A percentile compares a stretch with the other conserved stretches of the same genome.
Conservation (phyloP, 2,113 vertebrate genomes). For the Nycticebus coucang region DNA sequence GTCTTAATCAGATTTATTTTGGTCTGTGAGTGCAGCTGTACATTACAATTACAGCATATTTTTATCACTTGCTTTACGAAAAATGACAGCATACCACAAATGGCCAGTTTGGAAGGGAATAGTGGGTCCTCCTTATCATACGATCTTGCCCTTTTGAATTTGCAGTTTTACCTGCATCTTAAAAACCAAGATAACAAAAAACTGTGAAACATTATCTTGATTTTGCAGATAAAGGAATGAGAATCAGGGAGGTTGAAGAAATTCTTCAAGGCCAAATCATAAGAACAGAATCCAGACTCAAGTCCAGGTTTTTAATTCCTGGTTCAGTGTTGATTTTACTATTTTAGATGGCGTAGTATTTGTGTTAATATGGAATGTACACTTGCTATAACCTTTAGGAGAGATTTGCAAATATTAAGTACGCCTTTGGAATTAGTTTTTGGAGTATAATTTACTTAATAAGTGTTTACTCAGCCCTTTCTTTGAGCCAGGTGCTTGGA, state of each 20-base stretch:
- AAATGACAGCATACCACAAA: neutral
- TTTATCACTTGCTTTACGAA: slow-evolving; percentile 58
- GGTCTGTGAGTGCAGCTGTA: slow-evolving; percentile 12
- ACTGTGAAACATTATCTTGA: neutral
- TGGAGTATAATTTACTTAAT: neutral
- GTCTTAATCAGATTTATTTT: slow-evolving; percentile 70
- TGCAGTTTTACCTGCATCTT: neutral
- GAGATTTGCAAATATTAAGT: neutral
- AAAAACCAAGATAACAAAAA: neutral
- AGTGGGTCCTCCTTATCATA: neutral
- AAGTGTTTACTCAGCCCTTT: neutral
- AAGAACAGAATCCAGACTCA: neutral
- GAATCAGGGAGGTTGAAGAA: neutral
- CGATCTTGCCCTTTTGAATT: neutral
- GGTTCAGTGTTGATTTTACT: neutral
- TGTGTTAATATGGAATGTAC: neutral
- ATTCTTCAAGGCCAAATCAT: neutral
- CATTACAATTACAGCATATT: slow-evolving; percentile 17
- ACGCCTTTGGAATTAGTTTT: neutral
- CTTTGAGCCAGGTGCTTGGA: neutral
- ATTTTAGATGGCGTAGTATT: neutral
- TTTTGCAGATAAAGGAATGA: neutral
- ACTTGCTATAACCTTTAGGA: neutral
- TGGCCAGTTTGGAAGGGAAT: neutral
- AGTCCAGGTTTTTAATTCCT: neutral